Conservation (phyloP, 2,797 vertebrate genomes). For the Lacerta agilis region DNA sequence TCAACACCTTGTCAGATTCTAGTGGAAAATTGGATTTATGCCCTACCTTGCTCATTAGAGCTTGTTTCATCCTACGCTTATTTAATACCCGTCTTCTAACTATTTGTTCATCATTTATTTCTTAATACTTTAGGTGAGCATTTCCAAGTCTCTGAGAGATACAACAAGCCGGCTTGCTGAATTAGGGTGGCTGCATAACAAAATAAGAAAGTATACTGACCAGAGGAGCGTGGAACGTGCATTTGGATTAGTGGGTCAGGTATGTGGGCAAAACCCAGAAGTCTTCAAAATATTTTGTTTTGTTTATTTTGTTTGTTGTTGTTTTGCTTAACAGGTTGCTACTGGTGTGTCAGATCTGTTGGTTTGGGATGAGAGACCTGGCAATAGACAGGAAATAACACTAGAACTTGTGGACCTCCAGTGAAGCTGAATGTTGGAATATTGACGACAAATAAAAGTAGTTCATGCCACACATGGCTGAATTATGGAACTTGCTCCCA, state of each 20-base stretch:
- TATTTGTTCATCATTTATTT: conserved; percentile 14
- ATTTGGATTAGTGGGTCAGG: conserved; percentile 96
- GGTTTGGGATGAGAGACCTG: neutral
- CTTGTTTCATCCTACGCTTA: neutral
- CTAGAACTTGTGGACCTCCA: neutral
- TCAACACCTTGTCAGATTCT: neutral
- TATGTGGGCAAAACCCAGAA: conserved; percentile 68
- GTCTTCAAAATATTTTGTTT: conserved; percentile 13
- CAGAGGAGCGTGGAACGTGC: conserved; percentile 93
- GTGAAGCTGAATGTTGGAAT: neutral
- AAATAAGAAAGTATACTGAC: conserved; percentile 95
- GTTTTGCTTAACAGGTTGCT: neutral
- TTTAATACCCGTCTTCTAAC: neutral
- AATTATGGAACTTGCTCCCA: too few relatives aligned
- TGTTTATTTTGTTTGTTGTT: neutral
- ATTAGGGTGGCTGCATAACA: conserved; percentile 97
- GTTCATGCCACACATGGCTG: too few relatives aligned
- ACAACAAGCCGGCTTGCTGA: conserved; percentile 90
- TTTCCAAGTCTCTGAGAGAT: conserved; percentile 92
- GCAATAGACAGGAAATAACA: neutral
- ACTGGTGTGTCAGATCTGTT: neutral
- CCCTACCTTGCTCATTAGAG: neutral
- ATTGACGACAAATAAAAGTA: too few relatives aligned
- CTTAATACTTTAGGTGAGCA: conserved; percentile 82
- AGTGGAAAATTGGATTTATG: neutral